A percentile compares a stretch with the other conserved stretches of the same genome.
Evolutionary conservation across 2,797 vertebrate genomes (phyloP).

Genomic region (Rhinoraja longicauda): DNA sequence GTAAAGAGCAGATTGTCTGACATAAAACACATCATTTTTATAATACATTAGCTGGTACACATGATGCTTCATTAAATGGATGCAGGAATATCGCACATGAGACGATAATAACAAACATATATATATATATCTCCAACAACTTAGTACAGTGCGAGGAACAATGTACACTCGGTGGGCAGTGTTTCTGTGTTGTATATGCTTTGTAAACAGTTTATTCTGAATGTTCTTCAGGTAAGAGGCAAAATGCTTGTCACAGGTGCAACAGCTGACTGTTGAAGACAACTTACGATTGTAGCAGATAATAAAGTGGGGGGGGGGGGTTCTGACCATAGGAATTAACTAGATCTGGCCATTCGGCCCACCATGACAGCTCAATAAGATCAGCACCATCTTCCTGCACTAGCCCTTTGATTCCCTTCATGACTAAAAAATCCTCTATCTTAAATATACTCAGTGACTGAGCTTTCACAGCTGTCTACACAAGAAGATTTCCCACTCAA

Average conservation of each 20-base stretch:
- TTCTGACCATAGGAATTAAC: neutral
- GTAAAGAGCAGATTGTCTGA: neutral
- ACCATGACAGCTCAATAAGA: no score
- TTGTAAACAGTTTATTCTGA: neutral
- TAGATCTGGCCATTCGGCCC: no score
- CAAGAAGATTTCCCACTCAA: no score
- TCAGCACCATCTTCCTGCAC: no score
- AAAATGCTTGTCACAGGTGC: neutral
- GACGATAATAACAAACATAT: neutral
- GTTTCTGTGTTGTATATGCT: neutral
- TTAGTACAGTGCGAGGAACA: neutral
- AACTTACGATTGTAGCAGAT: neutral
- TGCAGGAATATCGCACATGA: neutral
- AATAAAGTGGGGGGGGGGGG: neutral
- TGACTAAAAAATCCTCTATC: no score
- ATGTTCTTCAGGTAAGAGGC: neutral
- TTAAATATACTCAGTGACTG: no score
- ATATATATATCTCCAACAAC: neutral
- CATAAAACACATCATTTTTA: neutral
- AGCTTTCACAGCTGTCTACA: no score
- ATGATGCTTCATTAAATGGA: neutral
- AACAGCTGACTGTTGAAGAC: neutral
- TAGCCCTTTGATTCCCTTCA: no score
- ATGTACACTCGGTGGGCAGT: no score
- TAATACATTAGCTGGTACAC: no score